Evolutionary conservation across 2,797 vertebrate genomes (phyloP).

Genomic region (Holocentrus rufus): DNA sequence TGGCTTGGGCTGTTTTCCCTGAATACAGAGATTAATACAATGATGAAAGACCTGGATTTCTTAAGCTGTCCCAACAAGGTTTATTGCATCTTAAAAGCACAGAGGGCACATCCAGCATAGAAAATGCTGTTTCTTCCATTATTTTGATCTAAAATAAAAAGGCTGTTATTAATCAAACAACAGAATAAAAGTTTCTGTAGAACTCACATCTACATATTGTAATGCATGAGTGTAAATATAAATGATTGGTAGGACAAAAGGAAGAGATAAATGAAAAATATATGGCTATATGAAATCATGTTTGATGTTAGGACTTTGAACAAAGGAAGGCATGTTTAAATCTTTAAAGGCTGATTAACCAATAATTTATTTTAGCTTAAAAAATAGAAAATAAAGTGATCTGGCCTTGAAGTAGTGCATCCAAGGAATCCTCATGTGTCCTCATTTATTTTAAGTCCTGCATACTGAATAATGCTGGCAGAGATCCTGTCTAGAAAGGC

Average conservation of each 20-base stretch:
- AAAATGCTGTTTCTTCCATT: no score
- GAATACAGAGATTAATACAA: background rate
- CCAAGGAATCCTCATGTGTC: background rate
- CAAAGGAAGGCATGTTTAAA: background rate
- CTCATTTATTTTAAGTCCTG: background rate
- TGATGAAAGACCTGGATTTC: no score
- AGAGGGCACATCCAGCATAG: no score
- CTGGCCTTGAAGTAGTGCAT: background rate
- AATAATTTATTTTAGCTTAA: no score
- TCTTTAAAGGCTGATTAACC: background rate
- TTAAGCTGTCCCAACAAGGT: no score
- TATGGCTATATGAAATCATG: background rate
- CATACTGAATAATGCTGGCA: background rate
- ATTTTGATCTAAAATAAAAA: no score
- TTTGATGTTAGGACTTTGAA: background rate
- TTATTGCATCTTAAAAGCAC: background rate
- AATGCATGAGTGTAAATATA: no score
- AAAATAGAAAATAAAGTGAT: background rate
- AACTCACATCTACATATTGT: no score
- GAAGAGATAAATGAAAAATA: no score
- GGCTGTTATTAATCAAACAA: no score
- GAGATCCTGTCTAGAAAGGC: background rate
- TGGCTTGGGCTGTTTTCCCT: background rate
- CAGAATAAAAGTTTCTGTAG: no score
- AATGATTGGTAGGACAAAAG: background rate